A percentile compares a stretch with the other conserved stretches of the same genome.
These are phyloP conservation scores for Limonius californicus DNA, from an alignment of 1,140 invertebrate species.

Conservation along the genomic window DNA sequence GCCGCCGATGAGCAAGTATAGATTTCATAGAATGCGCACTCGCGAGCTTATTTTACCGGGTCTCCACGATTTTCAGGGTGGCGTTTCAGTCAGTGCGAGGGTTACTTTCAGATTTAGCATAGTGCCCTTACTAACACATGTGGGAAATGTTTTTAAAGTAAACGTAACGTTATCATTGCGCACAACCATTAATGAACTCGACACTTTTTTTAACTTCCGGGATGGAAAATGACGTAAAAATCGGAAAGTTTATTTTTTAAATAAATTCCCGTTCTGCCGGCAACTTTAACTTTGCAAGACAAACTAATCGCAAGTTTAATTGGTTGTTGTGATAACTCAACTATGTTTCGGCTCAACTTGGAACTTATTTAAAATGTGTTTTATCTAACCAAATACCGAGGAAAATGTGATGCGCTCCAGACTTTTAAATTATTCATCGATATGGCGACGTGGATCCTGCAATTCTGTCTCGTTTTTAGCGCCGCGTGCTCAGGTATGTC, in stretches of 20 bases:
- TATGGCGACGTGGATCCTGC: slow-evolving; percentile 21
- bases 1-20: slow-evolving; percentile 15
- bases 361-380: background rate
- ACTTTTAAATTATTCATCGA: slow-evolving; percentile 14
- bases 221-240: slow-evolving; percentile 2
- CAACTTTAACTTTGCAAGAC: background rate
- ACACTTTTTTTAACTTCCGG: background rate
- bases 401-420: slow-evolving; percentile 20
- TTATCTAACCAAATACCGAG: background rate
- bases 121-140: slow-evolving; percentile 10
- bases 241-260: background rate
- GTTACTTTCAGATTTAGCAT: slow-evolving; percentile 17
- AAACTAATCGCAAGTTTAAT: background rate
- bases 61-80: slow-evolving; percentile 23
- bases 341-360: slow-evolving; percentile 3
- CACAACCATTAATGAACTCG: background rate
- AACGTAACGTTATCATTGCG: slow-evolving; percentile 8
- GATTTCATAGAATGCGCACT: slow-evolving; percentile 22
- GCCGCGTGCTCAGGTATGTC: slow-evolving; percentile 4
- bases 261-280: no score
- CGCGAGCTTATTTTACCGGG: slow-evolving; percentile 16
- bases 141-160: slow-evolving; percentile 21
- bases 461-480: slow-evolving; percentile 17
- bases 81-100: slow-evolving; percentile 20
- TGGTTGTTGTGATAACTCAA: background rate